Base-by-base conservation (phyloP, 1,140 invertebrate genomes). In the Venturia canescens region DNA sequence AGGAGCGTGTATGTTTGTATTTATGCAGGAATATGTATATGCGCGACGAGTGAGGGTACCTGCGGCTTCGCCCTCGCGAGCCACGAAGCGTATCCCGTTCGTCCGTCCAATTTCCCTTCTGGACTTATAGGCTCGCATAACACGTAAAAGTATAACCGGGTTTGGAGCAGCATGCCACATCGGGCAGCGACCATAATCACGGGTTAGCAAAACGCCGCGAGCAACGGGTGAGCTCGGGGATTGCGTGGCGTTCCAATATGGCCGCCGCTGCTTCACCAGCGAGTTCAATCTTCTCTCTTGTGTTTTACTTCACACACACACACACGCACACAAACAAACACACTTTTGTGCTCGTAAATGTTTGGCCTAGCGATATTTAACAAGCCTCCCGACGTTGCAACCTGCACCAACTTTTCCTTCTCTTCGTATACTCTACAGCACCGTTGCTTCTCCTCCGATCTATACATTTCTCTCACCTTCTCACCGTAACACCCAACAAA, bases 111-210 rank as follows among this genome's bases (percentile, higher is more conserved):
- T 77, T 77, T 77, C 63, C 78, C 78, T 70, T 2, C 26, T 79
- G 29, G 72, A 63, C 53, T 27, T 63, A 21, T 48, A 76, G 13
- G 53, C 1, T 69, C 81, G 78, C 74, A 72, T 44, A 72, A 80
- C 72, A 78, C 63, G 27, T 79, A 80, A 80, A 82, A 69, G 76
- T 34, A 80, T 53, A 53, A 76, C 57, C 63, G 23, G 34, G 60
- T 53, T 77, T 77, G 31, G 50, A 48, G 44, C 23, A 18, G 50
- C 50, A 71, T 26, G 11, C 34, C 48, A 50, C 69, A 87, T 89
- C 84, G 87, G 86, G 82, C 84, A 85, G 85, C 89, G 85, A 89
- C 88, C 88, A 89, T 91, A 91, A 91, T 91, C 88, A 90, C 88
- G 90, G 88, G 89, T 90, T 90, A 84, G 83, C 85, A 81, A 82